Conservation (phyloP, 2,113 vertebrate genomes). For the Psammodynastes pulverulentus region DNA sequence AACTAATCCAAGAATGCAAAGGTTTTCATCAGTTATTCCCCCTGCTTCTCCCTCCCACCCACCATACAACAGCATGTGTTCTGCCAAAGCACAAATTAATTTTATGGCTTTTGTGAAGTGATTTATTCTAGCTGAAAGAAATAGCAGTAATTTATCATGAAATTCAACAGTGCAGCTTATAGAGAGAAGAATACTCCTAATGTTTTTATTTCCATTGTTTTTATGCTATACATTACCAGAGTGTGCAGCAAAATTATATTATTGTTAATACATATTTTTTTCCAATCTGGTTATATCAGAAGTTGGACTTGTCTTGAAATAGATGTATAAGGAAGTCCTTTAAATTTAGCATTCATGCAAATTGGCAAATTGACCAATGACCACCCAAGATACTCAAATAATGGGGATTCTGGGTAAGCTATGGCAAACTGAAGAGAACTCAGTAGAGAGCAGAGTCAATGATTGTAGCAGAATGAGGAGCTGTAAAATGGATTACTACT, state of each 20-base stretch:
- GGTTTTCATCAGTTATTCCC: conserved; percentile 39
- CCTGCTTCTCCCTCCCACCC: conserved; percentile 36
- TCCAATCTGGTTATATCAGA: background rate
- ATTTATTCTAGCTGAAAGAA: conserved; percentile 69
- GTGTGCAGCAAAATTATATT: conserved; percentile 63
- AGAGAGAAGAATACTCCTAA: conserved; percentile 61
- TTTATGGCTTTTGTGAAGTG: conserved; percentile 69
- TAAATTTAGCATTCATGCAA: background rate
- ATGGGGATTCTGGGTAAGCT: background rate
- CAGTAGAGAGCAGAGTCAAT: background rate
- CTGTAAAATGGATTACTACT: background rate
- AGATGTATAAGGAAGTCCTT: background rate
- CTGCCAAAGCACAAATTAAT: conserved; percentile 66
- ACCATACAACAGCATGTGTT: conserved; percentile 43
- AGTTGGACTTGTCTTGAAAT: background rate
- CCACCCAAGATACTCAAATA: background rate
- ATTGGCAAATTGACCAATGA: background rate
- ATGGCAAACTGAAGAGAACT: background rate
- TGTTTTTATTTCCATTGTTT: conserved; percentile 66
- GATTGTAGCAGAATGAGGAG: background rate
- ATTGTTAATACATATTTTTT: background rate
- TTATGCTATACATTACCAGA: conserved; percentile 58
- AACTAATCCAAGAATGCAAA: conserved; percentile 55
- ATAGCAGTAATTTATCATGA: conserved; percentile 71
- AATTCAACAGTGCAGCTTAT: conserved; percentile 69